A percentile compares a stretch with the other conserved stretches of the same genome.
These are phyloP conservation scores for Bombus terrestris DNA, from an alignment of 1,140 invertebrate genomes.

Conservation along the genomic window DNA sequence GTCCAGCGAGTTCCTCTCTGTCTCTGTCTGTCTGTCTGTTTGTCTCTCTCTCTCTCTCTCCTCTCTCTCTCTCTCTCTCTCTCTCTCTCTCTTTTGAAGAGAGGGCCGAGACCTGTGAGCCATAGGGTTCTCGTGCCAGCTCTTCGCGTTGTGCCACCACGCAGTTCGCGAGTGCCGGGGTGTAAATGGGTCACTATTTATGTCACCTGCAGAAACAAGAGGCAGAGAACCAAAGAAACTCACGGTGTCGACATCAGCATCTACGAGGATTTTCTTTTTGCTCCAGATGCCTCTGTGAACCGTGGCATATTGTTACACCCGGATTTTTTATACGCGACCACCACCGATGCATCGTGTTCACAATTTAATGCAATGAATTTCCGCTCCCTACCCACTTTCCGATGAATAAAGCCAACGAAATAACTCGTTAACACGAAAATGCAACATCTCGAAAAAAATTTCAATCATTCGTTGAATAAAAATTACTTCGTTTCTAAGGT, in stretches of 20 bases:
- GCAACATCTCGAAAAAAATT: not conserved
- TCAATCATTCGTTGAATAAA: conserved; percentile 2
- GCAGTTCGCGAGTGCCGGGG: not conserved
- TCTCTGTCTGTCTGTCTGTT: no score
- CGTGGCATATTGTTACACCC: conserved; percentile 10
- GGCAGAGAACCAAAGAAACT: conserved; percentile 43
- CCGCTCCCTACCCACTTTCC: not conserved
- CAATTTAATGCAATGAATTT: conserved; percentile 37
- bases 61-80: not conserved
- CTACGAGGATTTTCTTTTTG: conserved; percentile 39
- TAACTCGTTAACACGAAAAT: not conserved
- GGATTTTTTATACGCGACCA: conserved; percentile 8
- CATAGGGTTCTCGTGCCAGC: conserved; percentile 28
- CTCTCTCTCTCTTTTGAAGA: not conserved
- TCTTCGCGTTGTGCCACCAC: conserved; percentile 9
- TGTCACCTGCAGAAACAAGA: conserved; percentile 61
- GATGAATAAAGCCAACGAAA: conserved; percentile 27
- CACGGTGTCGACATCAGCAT: conserved; percentile 30
- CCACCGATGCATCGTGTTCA: conserved; percentile 16
- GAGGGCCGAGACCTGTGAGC: not conserved
- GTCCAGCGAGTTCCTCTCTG: not conserved
- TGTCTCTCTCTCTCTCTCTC: not conserved
- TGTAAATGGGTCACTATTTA: conserved; percentile 63
- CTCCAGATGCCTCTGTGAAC: conserved; percentile 4
- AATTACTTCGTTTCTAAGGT: not conserved